These are phyloP conservation scores for Cyclina sinensis DNA, from an alignment of 1,140 invertebrate species.

Conservation along the genomic window DNA sequence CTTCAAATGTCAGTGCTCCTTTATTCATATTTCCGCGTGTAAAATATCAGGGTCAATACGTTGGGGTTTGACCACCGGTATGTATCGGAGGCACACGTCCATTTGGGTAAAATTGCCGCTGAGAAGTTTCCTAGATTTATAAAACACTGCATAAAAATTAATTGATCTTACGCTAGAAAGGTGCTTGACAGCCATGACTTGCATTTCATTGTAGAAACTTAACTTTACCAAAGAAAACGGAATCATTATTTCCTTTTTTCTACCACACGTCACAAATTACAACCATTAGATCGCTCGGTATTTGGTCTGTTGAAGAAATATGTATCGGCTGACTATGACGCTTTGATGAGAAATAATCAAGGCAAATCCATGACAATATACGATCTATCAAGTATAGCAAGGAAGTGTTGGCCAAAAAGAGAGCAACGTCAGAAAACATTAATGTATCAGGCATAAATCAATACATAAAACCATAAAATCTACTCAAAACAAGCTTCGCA, in stretches of 20 bases:
- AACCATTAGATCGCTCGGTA: constrained; percentile 21
- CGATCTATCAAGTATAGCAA: not conserved
- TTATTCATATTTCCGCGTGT: constrained; percentile 81
- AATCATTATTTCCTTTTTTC: constrained; percentile 70
- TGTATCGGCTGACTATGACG: not conserved
- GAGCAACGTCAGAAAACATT: not conserved
- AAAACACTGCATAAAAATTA: constrained; percentile 83
- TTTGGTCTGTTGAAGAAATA: constrained; percentile 84
- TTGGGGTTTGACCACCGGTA: too few species aligned
- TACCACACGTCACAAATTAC: too few species aligned
- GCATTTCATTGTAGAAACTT: constrained; percentile 71
- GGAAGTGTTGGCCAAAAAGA: not conserved
- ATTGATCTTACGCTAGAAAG: not conserved
- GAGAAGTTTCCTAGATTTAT: constrained; percentile 85
- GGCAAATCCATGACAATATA: constrained; percentile 55
- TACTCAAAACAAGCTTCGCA: too few species aligned
- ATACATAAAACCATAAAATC: too few species aligned
- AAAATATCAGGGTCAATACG: constrained; percentile 82
- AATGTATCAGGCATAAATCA: not conserved
- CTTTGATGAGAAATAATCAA: constrained; percentile 65
- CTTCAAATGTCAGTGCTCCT: constrained; percentile 65
- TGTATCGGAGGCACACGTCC: too few species aligned
- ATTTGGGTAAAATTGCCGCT: constrained; percentile 86
- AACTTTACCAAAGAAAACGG: constrained; percentile 76
- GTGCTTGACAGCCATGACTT: constrained; percentile 74